Base-by-base conservation (phyloP, 2,113 vertebrate genomes). In the Athene cunicularia region DNA sequence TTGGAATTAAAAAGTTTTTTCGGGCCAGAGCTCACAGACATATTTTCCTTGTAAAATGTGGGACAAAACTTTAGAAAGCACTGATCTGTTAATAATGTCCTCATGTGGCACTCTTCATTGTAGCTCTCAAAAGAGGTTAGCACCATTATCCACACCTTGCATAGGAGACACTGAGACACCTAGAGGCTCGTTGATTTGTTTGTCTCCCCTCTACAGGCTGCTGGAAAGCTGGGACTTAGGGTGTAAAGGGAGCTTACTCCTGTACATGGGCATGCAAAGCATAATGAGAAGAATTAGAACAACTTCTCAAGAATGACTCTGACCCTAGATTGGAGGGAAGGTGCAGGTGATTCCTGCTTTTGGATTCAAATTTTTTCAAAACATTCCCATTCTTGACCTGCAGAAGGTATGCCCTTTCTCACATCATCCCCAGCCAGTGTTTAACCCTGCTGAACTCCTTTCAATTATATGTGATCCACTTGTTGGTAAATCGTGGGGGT, bases 381-480 rank as follows among this genome's bases (percentile, higher is more conserved):
- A 4, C 9, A 7, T 53, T 82, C 49, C 39, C 12, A 5, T 23
- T 28, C n/a, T 58, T 35, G 66, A 80, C 62, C 66, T 86, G 67
- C 23, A 30, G 39, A n/a, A n/a, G 33, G 3, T 49, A 5, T 12
- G 8, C 4, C 17, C 2, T 0, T 32, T 68, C 32, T 47, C 6
- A 3, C 6, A 18, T 4, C 7, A 66, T 8, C n/a, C 21, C 16
- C 12, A 41, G 35, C 12, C 49, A 24, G 0, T 10, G 30, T 72
- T 64, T 60, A 27, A 58, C 45, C 17, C 41, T 79, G 33, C 11
- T 64, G 35, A 45, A 37, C 5, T 47, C 24, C 24, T 86, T 55
- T 58, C 45, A 79, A 11, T 70, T 59, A 16, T 5, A 2, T 24
- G 11, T 15, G 47, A 58, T 41, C 50, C 35, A 41, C 24, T 82